Evolutionary conservation across 2,113 vertebrate genomes (phyloP), one percentile per base, ranked within the genome.

Genomic region (Trinectes maculatus): DNA sequence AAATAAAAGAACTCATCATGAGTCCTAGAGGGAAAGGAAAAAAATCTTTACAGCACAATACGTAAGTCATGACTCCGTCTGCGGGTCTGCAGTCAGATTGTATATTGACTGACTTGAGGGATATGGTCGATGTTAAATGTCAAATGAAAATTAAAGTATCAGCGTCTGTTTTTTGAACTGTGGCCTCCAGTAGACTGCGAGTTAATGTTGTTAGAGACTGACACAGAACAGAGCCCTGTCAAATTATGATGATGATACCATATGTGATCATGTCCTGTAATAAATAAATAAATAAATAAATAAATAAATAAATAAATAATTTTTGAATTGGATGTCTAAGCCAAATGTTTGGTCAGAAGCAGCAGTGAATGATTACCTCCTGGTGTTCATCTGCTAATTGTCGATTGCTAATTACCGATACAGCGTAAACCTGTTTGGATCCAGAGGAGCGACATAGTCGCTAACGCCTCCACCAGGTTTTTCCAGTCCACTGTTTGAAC

Each of bases 321-420:
- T n/a, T n/a, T n/a, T n/a, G n/a, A n/a, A n/a, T n/a, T n/a, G n/a
- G n/a, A n/a, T n/a, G n/a, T n/a, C n/a, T n/a, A n/a, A n/a, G n/a
- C n/a, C n/a, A n/a, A n/a, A n/a, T n/a, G n/a, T n/a, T n/a, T n/a
- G n/a, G n/a, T 15, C 15, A 37, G 36, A 37, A 15, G 1, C 31
- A 18, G 24, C 36, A 31, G 46, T 37, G 62, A 83, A 62, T 37
- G 24, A 6, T 34, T 49, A 6, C 18, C 39, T 10, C 18, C 49
- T 68, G 36, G 43, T 68, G 47, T 60, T 59, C 52, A 19, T 9
- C 1, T 43, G 46, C 47, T 74, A 72, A 60, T 36, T 80, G 71
- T 33, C 76, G 70, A 81, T 80, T 75, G 55, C 44, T 70, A 53
- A 74, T 79, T 51, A 29, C 9, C 18, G 31, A 72, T n/a, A 24